Conservation (phyloP, 2,888 invertebrate species). For the Therioaphis trifolii region DNA sequence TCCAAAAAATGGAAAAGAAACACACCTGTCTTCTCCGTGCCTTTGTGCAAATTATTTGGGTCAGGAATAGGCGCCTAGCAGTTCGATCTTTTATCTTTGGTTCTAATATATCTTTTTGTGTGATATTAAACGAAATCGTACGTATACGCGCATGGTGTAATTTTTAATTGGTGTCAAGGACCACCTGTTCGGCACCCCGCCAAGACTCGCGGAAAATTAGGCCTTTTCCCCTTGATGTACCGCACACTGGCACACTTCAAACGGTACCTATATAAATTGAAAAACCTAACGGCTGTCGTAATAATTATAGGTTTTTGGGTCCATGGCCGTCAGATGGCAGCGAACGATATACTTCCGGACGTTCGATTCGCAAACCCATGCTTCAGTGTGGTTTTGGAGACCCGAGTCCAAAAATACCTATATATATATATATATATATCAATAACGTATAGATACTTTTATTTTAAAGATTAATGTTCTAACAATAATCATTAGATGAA, state of each 20-base stretch:
- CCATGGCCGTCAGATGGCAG: conserved; percentile 43
- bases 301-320: conserved; percentile 45
- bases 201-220: conserved; percentile 60
- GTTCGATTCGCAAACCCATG: conserved; percentile 42
- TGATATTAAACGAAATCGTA: conserved; percentile 17
- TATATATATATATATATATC: neutral
- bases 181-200: conserved; percentile 60
- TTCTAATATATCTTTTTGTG: neutral
- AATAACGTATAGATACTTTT: too few relatives aligned
- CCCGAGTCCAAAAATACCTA: neutral
- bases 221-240: conserved; percentile 30
- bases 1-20: neutral
- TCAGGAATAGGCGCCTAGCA: conserved; percentile 58
- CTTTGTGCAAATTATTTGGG: conserved; percentile 61
- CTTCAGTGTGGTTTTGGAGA: neutral
- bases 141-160: conserved; percentile 36
- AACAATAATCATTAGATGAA: conserved; percentile 2
- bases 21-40: conserved; percentile 17
- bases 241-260: conserved; percentile 57
- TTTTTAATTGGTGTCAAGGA: conserved; percentile 62
- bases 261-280: conserved; percentile 45
- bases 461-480: conserved; percentile 19
- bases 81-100: conserved; percentile 42
- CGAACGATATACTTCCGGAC: conserved; percentile 52
- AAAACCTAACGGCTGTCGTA: conserved; percentile 55